Evolutionary conservation across 2,797 vertebrate species (phyloP).

Genomic region (Emys orbicularis): DNA sequence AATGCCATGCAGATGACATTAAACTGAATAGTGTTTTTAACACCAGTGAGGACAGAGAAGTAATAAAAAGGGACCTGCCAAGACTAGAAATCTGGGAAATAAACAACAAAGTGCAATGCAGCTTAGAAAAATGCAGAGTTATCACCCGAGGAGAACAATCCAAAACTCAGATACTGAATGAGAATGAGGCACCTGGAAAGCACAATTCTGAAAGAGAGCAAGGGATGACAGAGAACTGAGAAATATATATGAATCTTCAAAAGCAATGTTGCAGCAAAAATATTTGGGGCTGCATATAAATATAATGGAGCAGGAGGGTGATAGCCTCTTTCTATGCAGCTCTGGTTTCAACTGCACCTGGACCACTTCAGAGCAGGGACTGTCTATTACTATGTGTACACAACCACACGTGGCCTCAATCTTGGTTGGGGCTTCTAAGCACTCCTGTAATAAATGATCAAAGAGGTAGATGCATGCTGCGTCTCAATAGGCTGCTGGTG

Average conservation of each 20-base stretch:
- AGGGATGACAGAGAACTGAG: not conserved
- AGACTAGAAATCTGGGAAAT: not conserved
- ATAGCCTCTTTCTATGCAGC: not conserved
- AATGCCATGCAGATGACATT: fast-evolving
- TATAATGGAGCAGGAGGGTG: not conserved
- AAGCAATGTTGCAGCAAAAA: not conserved
- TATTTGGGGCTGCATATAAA: not conserved
- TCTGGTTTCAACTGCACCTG: no score
- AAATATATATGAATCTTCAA: not conserved
- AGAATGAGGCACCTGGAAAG: not conserved
- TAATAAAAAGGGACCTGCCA: not conserved
- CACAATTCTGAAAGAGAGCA: not conserved
- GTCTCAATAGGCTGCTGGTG: not conserved
- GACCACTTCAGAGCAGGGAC: not conserved
- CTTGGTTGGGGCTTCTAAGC: not conserved
- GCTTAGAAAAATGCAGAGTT: not conserved
- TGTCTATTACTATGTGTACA: not conserved
- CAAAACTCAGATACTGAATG: not conserved
- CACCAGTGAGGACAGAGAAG: not conserved
- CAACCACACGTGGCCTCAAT: not conserved
- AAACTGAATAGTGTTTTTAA: not conserved
- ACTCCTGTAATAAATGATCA: not conserved
- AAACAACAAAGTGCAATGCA: not conserved
- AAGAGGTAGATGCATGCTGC: not conserved
- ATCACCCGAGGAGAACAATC: no score